Conservation (phyloP, 2,888 invertebrate genomes). For the Anodontia alba region DNA sequence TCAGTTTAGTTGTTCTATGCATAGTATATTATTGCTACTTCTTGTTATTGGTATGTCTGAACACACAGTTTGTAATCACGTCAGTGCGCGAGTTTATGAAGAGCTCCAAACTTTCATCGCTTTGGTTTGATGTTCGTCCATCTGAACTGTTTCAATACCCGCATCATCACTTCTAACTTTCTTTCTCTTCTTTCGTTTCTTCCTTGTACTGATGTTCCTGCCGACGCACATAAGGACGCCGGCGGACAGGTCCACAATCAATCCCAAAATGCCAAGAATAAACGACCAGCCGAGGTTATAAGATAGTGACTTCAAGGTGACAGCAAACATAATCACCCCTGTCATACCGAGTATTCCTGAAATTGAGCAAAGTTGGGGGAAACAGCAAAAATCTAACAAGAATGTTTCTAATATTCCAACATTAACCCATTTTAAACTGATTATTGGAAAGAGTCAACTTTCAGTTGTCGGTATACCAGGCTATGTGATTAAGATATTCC, state of each 20-base stretch:
- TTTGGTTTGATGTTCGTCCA: neutral
- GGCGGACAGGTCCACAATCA: conserved; percentile 53
- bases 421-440: neutral
- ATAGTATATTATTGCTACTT: no score
- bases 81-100: no score
- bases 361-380: conserved; percentile 4
- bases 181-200: conserved; percentile 8
- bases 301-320: conserved; percentile 39
- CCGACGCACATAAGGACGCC: conserved; percentile 62
- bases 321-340: conserved; percentile 42
- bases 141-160: neutral
- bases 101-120: conserved; percentile 16
- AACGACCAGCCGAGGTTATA: conserved; percentile 57
- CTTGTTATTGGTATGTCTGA: no score
- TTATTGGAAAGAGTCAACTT: neutral
- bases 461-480: neutral
- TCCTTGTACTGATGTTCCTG: conserved; percentile 48
- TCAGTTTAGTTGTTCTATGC: no score
- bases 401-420: neutral
- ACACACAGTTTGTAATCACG: no score
- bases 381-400: neutral
- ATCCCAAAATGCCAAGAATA: conserved; percentile 47
- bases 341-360: conserved; percentile 44
- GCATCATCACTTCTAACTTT: neutral
- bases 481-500: no score